A percentile compares a stretch with the other conserved stretches of the same genome.
Evolutionary conservation across 2,113 vertebrate genomes (phyloP).

Genomic region (Oncorhynchus masou): DNA sequence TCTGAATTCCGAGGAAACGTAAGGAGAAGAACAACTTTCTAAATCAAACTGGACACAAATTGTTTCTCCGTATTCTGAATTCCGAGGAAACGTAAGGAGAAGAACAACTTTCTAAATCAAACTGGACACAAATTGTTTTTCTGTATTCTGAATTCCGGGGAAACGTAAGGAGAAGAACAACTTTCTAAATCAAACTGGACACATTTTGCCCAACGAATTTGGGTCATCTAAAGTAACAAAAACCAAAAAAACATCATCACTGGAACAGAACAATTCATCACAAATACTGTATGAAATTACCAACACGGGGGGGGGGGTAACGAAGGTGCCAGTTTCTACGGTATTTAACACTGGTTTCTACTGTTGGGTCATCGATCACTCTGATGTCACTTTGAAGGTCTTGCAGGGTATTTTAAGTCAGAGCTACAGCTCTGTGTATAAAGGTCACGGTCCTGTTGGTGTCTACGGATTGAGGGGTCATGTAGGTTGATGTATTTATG

Average conservation of each 20-base stretch:
- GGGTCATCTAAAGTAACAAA: not conserved
- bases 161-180: slow-evolving; percentile 14
- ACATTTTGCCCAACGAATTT: not conserved
- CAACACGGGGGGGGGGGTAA: not conserved
- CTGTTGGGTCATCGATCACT: not conserved
- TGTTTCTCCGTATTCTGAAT: slow-evolving; percentile 16
- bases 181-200: too few species aligned
- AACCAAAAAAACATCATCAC: not conserved
- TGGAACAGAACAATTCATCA: not conserved
- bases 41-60: too few species aligned
- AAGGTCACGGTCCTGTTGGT: slow-evolving; percentile 9
- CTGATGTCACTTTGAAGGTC: not conserved
- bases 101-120: not conserved
- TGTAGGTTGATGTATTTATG: slow-evolving; percentile 11
- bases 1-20: slow-evolving; percentile 31
- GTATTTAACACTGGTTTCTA: not conserved
- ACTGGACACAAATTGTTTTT: slow-evolving; percentile 52
- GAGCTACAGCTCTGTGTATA: not conserved
- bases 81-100: slow-evolving; percentile 22
- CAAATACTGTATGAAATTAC: not conserved
- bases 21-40: not conserved
- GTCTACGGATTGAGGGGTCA: slow-evolving; percentile 9
- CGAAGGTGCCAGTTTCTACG: not conserved
- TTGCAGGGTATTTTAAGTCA: not conserved
- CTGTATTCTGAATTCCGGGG: slow-evolving; percentile 14